These are phyloP conservation scores for Myotis brandtii DNA, from an alignment of 2,113 vertebrate species.

Conservation along the genomic window DNA sequence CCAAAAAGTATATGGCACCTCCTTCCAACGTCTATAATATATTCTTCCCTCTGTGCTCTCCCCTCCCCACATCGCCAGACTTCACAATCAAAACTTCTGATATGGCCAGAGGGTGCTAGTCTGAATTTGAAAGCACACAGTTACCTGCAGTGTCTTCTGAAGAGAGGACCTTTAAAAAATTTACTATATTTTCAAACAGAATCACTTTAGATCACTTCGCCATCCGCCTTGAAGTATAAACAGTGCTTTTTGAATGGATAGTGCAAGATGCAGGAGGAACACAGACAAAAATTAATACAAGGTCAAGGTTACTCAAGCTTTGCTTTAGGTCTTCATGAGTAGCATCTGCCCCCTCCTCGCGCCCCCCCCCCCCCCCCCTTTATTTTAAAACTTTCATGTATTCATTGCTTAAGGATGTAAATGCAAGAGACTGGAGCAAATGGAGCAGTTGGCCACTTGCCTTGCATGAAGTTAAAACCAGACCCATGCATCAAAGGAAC, in stretches of 20 bases:
- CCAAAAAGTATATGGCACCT: rapidly evolving
- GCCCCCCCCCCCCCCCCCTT: rapidly evolving
- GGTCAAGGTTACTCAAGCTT: neutral
- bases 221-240: neutral
- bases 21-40: neutral
- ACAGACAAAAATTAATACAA: neutral
- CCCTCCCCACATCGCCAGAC: neutral
- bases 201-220: neutral
- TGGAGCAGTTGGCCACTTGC: neutral
- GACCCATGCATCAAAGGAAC: neutral
- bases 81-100: neutral
- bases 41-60: no score
- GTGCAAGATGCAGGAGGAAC: neutral
- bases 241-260: neutral
- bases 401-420: neutral
- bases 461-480: neutral
- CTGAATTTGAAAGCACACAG: no score
- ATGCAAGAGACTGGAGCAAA: neutral
- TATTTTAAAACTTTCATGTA: neutral
- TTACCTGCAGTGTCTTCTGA: neutral
- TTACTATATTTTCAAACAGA: neutral
- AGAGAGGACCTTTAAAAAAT: neutral
- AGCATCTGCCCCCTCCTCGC: no score
- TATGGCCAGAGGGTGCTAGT: neutral
- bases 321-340: neutral